Evolutionary conservation across 1,140 invertebrate genomes (phyloP).

Genomic region (Bombus fervidus): DNA sequence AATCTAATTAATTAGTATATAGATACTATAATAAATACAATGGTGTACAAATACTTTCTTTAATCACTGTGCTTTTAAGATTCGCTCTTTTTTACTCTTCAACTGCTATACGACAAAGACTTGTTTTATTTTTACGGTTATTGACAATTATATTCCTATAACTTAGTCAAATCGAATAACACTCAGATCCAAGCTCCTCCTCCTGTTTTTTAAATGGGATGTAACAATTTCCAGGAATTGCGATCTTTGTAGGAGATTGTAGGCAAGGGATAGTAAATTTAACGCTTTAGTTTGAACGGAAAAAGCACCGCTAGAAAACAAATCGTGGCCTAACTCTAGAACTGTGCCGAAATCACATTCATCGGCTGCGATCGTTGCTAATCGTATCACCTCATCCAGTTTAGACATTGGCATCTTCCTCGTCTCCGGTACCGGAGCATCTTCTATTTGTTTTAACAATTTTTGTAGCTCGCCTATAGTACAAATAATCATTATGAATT

Average conservation of each 20-base stretch:
- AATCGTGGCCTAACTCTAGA: conserved; percentile 92
- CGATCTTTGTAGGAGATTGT: conserved; percentile 88
- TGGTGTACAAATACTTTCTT: too few species aligned
- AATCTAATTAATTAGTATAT: too few species aligned
- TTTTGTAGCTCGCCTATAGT: conserved; percentile 87
- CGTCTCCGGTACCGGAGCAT: conserved; percentile 84
- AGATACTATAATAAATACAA: too few species aligned
- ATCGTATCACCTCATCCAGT: conserved; percentile 90
- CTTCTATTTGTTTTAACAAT: conserved; percentile 87
- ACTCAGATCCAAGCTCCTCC: conserved; percentile 79
- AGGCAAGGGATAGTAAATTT: conserved; percentile 88
- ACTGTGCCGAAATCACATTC: conserved; percentile 97
- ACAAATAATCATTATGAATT: background rate
- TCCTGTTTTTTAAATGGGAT: conserved; percentile 86
- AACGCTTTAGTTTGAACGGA: conserved; percentile 86
- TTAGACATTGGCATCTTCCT: conserved; percentile 84
- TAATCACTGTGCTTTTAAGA: too few species aligned
- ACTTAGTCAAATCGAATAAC: conserved; percentile 59
- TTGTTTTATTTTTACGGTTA: too few species aligned
- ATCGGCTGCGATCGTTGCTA: conserved; percentile 94
- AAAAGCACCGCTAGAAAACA: conserved; percentile 90
- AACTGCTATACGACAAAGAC: too few species aligned
- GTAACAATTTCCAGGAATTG: conserved; percentile 90
- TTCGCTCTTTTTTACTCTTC: too few species aligned
- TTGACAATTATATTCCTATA: too few species aligned